Conservation (phyloP, 1,140 invertebrate genomes). For the Oncopodura yosiiana region DNA sequence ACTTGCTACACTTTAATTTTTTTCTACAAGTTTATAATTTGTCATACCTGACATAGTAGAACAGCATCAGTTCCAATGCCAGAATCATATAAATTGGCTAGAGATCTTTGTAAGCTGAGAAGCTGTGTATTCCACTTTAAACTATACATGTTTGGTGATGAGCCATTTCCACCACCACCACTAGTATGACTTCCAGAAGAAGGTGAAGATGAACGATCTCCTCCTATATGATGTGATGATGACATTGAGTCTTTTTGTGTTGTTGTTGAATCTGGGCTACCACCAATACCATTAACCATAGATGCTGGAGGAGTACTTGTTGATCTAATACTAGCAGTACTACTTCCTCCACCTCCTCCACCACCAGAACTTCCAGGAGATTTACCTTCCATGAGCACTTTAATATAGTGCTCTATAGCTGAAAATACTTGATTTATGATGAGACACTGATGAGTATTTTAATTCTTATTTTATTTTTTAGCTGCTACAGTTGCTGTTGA, state of each 20-base stretch:
- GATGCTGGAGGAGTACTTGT: slow-evolving; percentile 10
- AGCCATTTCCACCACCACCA: background rate
- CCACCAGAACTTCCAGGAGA: slow-evolving; percentile 27
- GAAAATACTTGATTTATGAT: too few species aligned
- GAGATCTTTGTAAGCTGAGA: slow-evolving; percentile 31
- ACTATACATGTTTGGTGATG: slow-evolving; percentile 33
- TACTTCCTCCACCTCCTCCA: slow-evolving; percentile 18
- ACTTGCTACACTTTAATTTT: background rate
- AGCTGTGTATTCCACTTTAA: slow-evolving; percentile 36
- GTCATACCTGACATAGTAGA: slow-evolving; percentile 33
- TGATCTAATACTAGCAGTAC: slow-evolving; percentile 16
- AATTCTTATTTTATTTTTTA: too few species aligned
- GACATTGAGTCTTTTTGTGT: too few species aligned
- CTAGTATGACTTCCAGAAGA: slow-evolving; percentile 7
- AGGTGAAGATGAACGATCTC: slow-evolving; percentile 12
- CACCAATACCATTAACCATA: slow-evolving; percentile 17
- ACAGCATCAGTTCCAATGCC: slow-evolving; percentile 35
- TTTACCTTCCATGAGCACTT: slow-evolving; percentile 28
- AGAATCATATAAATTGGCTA: slow-evolving; percentile 34
- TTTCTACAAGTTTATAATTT: background rate
- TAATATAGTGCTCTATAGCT: too few species aligned
- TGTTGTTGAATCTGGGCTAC: slow-evolving; percentile 32
- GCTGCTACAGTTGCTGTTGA: too few species aligned
- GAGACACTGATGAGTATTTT: too few species aligned
- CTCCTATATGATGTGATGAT: background rate